Base-by-base conservation (phyloP, 2,113 vertebrate genomes). In the Hemichromis elongatus region DNA sequence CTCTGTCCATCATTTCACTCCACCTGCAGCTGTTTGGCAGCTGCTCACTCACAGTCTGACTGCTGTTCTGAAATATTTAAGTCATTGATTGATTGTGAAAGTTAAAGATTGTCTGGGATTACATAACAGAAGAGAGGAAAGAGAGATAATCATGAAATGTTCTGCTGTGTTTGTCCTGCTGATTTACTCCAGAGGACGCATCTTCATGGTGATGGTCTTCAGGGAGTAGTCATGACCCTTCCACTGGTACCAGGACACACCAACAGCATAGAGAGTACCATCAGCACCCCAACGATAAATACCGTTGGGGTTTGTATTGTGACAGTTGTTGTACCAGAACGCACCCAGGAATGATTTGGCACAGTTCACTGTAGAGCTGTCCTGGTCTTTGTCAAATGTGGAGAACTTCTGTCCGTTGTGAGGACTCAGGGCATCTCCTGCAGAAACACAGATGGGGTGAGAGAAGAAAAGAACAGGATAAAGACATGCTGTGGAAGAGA, bases 171-270 rank as follows among this genome's bases (percentile, higher is more conserved):
- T 13, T 12, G 30, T 35, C 6, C 13, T 80, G 28, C 12, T 21
- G 42, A 11, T 13, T 70, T 26, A 70, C 14, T 37, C n/a, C 12
- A 63, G 70, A 24, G 83, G 73, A 24, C 73, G 81, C n/a, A 91
- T 84, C 86, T 82, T 92, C 90, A 91, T 88, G 70, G 77, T 89
- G 77, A 88, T 54, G 81, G n/a, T 5, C 77, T 88, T 92, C 56
- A 92, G 81, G 1, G 90, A 92, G 66, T 90, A 90, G 2, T 33
- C 0, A 1, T 3, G 0, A 3, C 55, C 63, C 0, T 59, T 91
- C 82, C 80, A 91, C 0, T 1, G 0, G 0, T 0, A 0, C 88
- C 86, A 88, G 0, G 0, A 1, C 35, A 88, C 42, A 10, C 79
- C 90, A 11, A n/a, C 5, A 21, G 2, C 12, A 19, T 0, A 0